These are phyloP conservation scores for Dione juno DNA, from an alignment of 2,888 invertebrate species.

Conservation along the genomic window DNA sequence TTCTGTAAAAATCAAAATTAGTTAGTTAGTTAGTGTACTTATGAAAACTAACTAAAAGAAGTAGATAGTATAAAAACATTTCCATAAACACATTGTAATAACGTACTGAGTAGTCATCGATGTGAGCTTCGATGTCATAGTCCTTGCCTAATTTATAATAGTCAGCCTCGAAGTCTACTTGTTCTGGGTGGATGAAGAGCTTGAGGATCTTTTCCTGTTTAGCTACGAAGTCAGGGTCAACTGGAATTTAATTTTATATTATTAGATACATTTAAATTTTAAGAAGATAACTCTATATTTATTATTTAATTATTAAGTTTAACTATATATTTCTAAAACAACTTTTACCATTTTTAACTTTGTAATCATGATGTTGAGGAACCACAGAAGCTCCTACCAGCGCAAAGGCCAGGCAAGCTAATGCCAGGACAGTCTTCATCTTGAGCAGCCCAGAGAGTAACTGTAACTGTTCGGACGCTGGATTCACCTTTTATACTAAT, in stretches of 20 bases:
- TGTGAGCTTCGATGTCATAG: slow-evolving; percentile 68
- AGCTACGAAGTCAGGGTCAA: slow-evolving; percentile 47
- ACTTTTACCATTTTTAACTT: slow-evolving; percentile 47
- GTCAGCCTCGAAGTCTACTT: slow-evolving; percentile 61
- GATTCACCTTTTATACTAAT: slow-evolving; percentile 49
- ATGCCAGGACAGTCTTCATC: slow-evolving; percentile 78
- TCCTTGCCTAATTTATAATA: slow-evolving; percentile 67
- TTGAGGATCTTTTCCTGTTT: slow-evolving; percentile 73
- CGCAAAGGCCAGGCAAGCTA: slow-evolving; percentile 69
- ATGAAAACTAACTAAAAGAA: background rate
- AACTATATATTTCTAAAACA: slow-evolving; percentile 1
- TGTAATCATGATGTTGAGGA: slow-evolving; percentile 48
- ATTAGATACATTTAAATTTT: background rate
- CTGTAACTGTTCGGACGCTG: slow-evolving; percentile 55
- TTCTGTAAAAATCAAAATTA: slow-evolving; percentile 62
- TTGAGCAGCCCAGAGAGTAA: slow-evolving; percentile 61
- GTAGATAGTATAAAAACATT: background rate
- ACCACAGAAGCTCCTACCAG: slow-evolving; percentile 58
- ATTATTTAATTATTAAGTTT: background rate
- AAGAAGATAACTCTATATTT: background rate
- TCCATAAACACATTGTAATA: background rate
- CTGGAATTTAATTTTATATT: slow-evolving; percentile 36
- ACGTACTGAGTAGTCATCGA: slow-evolving; percentile 68
- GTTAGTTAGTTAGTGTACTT: background rate
- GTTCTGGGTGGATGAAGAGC: slow-evolving; percentile 74